Evolutionary conservation across 2,888 invertebrate species (phyloP).

Genomic region (Lumbricus terrestris): DNA sequence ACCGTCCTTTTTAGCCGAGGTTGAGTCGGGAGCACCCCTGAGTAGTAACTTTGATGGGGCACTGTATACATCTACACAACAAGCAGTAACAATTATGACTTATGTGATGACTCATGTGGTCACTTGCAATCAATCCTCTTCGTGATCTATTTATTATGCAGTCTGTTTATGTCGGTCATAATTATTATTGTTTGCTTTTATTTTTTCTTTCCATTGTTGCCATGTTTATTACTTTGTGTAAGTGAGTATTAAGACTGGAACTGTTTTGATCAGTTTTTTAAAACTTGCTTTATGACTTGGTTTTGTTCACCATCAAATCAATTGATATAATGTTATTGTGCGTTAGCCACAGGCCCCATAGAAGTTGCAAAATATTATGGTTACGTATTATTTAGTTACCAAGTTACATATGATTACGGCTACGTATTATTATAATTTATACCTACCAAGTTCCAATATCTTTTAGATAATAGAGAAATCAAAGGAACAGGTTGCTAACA

Average conservation of each 20-base stretch:
- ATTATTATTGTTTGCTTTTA: not conserved
- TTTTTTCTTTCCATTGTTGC: not conserved
- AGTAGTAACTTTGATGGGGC: too few relatives aligned
- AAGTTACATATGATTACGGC: too few relatives aligned
- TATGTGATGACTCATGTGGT: too few relatives aligned
- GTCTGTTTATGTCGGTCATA: not conserved
- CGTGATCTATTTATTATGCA: too few relatives aligned
- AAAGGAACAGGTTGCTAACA: constrained; percentile 88
- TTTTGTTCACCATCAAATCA: not conserved
- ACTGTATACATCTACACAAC: too few relatives aligned
- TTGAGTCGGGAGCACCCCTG: too few relatives aligned
- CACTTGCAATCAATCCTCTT: too few relatives aligned
- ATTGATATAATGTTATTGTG: not conserved
- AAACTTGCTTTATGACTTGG: not conserved
- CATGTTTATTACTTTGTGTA: not conserved
- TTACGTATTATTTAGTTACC: too few relatives aligned
- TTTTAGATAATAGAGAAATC: constrained; percentile 53
- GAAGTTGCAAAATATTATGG: not conserved
- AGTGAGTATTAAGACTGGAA: too few relatives aligned
- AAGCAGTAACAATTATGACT: too few relatives aligned
- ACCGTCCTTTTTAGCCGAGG: too few relatives aligned
- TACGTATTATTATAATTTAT: not conserved
- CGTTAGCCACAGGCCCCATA: too few relatives aligned
- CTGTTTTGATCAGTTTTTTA: not conserved
- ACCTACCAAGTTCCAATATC: not conserved